Evolutionary conservation across 2,113 vertebrate species (phyloP).

Genomic region (Notothenia rossii): DNA sequence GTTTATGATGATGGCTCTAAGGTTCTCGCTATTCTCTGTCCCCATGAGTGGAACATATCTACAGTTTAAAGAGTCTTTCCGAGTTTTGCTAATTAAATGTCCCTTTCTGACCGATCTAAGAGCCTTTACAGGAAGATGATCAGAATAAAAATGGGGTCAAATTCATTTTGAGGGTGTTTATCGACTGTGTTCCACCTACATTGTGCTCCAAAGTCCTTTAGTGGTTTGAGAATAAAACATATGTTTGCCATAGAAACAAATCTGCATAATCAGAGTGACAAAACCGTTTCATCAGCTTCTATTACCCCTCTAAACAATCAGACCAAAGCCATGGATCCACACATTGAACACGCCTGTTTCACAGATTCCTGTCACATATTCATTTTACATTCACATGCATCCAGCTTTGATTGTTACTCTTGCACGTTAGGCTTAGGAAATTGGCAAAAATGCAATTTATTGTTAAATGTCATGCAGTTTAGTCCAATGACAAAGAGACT

Average conservation of each 20-base stretch:
- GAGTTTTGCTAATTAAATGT: slow-evolving; percentile 36
- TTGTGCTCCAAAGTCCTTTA: not conserved
- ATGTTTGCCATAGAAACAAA: slow-evolving; percentile 18
- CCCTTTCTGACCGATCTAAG: slow-evolving; percentile 42
- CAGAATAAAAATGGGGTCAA: not conserved
- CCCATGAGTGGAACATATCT: slow-evolving; percentile 43
- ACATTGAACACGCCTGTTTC: slow-evolving; percentile 38
- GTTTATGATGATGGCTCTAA: slow-evolving; percentile 26
- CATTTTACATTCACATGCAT: slow-evolving; percentile 39
- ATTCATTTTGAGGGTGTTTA: slow-evolving; percentile 14
- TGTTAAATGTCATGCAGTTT: slow-evolving; percentile 74
- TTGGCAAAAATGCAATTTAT: slow-evolving; percentile 56
- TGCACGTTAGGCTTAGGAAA: slow-evolving; percentile 51
- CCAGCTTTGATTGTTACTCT: slow-evolving; percentile 35
- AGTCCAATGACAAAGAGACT: slow-evolving; percentile 63
- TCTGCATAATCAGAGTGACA: slow-evolving; percentile 46
- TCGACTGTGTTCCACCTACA: slow-evolving; percentile 29
- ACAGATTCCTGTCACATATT: slow-evolving; percentile 47
- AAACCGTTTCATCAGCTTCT: slow-evolving; percentile 37
- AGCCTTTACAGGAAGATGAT: not conserved
- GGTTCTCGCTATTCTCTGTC: slow-evolving; percentile 57
- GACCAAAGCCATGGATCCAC: slow-evolving; percentile 22
- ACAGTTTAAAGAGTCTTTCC: slow-evolving; percentile 28
- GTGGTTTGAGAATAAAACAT: slow-evolving; percentile 29
- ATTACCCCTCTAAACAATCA: slow-evolving; percentile 27